Percentiles rank a stretch among this genome's conserved stretches.
phyloP scores from a whole-genome alignment of 2,113 vertebrate genomes.

The Neopipo cinnamomea region DNA sequence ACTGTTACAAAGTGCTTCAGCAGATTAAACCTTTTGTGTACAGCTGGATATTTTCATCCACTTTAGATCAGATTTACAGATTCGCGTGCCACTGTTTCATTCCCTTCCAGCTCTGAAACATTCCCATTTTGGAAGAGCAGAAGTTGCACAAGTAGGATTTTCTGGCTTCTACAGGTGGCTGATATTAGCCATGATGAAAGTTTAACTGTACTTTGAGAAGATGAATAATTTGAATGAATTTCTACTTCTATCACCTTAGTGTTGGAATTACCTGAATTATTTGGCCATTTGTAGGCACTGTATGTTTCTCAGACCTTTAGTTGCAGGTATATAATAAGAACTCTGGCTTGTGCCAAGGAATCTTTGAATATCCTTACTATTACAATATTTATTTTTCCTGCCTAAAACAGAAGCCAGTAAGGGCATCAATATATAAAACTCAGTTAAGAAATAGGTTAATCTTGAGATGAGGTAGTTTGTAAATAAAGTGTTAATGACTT shows the following conservation, averaged over 20 bases:
- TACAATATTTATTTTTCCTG: neutral
- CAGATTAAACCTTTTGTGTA: neutral
- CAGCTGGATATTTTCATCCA: neutral
- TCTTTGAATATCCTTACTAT: neutral
- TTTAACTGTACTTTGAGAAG: neutral
- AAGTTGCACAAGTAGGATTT: neutral
- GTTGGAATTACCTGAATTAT: neutral
- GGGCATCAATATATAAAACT: neutral
- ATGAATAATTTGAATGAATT: neutral
- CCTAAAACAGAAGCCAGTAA: neutral
- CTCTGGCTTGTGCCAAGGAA: neutral
- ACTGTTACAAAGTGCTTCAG: neutral
- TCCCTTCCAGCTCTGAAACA: neutral
- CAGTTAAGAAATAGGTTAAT: neutral
- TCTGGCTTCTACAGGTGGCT: neutral
- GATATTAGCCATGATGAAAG: neutral
- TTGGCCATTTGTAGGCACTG: neutral
- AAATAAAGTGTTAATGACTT: neutral
- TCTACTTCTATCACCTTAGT: neutral
- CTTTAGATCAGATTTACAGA: neutral
- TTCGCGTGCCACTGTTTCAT: neutral
- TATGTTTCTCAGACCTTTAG: neutral
- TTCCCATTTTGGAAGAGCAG: neutral
- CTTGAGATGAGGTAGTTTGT: neutral
- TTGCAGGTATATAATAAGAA: accelerated